Conservation (phyloP, 2,113 vertebrate species). For the Nibea coibor region DNA sequence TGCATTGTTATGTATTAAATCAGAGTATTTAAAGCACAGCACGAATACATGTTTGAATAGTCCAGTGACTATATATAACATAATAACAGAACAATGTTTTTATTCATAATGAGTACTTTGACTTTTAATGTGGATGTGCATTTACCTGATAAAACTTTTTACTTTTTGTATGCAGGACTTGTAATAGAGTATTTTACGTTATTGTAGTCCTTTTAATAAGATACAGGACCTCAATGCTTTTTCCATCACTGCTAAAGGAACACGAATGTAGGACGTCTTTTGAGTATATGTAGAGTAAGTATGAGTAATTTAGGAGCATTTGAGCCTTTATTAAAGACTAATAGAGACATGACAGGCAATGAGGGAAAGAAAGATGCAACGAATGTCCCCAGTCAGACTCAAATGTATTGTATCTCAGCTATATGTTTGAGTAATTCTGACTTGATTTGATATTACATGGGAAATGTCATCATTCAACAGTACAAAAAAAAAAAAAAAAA, state of each 20-base stretch:
- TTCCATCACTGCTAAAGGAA: neutral
- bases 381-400: neutral
- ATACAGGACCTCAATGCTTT: too few relatives aligned
- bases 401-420: neutral
- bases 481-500: neutral
- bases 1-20: too few relatives aligned
- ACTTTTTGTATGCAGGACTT: neutral
- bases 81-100: neutral
- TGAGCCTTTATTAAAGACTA: neutral
- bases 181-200: too few relatives aligned
- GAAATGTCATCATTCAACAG: neutral
- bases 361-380: neutral
- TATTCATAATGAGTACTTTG: neutral
- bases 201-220: too few relatives aligned
- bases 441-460: neutral
- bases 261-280: neutral
- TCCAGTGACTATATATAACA: neutral
- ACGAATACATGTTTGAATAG: too few relatives aligned
- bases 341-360: neutral
- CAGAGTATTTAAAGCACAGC: too few relatives aligned
- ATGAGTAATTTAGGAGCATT: neutral
- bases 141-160: neutral
- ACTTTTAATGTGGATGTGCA: neutral
- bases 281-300: too few relatives aligned
- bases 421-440: neutral